Conservation (phyloP, 2,888 invertebrate genomes). For the Charanyca ferruginea region DNA sequence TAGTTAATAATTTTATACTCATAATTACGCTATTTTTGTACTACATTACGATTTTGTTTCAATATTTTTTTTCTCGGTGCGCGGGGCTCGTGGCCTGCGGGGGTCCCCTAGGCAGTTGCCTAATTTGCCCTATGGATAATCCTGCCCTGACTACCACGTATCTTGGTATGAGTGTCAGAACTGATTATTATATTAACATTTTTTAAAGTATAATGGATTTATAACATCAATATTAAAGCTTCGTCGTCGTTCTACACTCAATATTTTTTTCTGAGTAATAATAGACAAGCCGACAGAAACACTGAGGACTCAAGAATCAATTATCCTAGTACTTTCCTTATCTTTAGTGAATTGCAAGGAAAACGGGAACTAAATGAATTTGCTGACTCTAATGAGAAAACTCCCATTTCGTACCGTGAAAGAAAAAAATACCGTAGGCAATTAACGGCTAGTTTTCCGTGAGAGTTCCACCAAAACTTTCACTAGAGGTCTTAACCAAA, state of each 20-base stretch:
- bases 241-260: neutral
- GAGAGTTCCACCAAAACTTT: slow-evolving; percentile 52
- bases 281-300: slow-evolving; percentile 4
- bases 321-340: slow-evolving; percentile 66
- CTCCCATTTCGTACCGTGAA: slow-evolving; percentile 75
- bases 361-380: slow-evolving; percentile 80
- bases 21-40: too few relatives aligned
- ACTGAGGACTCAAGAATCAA: slow-evolving; percentile 65
- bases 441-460: slow-evolving; percentile 72
- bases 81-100: too few relatives aligned
- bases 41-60: too few relatives aligned
- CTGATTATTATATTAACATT: too few relatives aligned
- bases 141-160: too few relatives aligned
- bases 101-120: too few relatives aligned
- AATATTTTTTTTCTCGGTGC: too few relatives aligned
- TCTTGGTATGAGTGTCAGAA: too few relatives aligned
- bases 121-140: too few relatives aligned
- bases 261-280: neutral
- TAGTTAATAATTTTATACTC: too few relatives aligned
- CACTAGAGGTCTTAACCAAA: slow-evolving; percentile 1
- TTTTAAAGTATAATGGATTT: too few relatives aligned
- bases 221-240: slow-evolving; percentile 3
- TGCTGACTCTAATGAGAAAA: slow-evolving; percentile 84
- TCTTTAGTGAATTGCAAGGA: slow-evolving; percentile 61
- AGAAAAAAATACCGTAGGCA: slow-evolving; percentile 72